Evolutionary conservation across 2,888 invertebrate species (phyloP).

Genomic region (Abrostola triplasia): DNA sequence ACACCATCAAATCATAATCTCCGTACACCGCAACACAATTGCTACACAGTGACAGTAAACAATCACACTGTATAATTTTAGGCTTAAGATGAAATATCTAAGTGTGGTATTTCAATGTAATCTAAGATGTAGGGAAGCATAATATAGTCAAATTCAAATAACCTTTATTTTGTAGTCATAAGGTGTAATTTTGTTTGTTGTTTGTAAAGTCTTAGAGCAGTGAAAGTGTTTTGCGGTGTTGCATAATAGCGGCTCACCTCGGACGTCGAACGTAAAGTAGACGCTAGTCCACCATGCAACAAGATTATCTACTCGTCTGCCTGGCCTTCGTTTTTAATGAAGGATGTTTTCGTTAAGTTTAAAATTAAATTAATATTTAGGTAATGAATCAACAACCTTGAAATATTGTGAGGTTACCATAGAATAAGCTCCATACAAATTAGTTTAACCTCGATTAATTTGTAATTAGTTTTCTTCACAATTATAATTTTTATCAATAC

Average conservation of each 20-base stretch:
- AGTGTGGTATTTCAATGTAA: conserved; percentile 45
- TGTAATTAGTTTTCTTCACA: not conserved
- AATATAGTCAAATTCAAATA: not conserved
- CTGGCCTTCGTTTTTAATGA: conserved; percentile 5
- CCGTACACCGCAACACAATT: conserved; percentile 44
- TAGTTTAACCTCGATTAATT: not conserved
- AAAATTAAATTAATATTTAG: not conserved
- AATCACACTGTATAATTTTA: conserved; percentile 27
- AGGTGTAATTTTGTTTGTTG: conserved; percentile 61
- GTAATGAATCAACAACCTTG: not conserved
- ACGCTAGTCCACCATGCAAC: conserved; percentile 59
- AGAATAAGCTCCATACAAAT: not conserved
- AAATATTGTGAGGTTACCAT: not conserved
- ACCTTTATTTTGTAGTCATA: conserved; percentile 41
- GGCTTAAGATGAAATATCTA: conserved; percentile 34
- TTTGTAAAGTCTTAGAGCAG: conserved; percentile 61
- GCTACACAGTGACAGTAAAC: conserved; percentile 16
- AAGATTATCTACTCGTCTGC: conserved; percentile 44
- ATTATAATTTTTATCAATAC: not conserved
- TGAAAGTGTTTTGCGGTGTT: conserved; percentile 80
- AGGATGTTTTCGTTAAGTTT: not conserved
- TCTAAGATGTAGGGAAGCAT: conserved; percentile 44
- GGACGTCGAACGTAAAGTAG: conserved; percentile 63
- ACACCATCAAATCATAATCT: conserved; percentile 53
- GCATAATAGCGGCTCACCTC: conserved; percentile 78